Evolutionary conservation across 2,888 invertebrate genomes (phyloP).

Genomic region (Merodon equestris): DNA sequence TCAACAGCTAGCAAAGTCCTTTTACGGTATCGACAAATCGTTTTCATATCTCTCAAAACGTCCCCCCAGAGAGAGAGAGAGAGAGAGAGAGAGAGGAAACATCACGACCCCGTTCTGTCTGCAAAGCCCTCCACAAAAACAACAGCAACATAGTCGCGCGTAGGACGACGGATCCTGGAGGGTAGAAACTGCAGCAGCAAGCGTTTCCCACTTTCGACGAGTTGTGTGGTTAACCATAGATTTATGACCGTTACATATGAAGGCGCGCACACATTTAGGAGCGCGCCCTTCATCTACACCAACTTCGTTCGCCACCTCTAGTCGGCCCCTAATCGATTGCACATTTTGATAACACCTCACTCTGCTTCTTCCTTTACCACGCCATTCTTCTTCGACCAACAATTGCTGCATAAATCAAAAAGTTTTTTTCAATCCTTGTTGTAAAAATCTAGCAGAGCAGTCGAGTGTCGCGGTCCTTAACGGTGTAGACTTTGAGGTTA

Average conservation of each 20-base stretch:
- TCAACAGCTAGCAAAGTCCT: constrained; percentile 25
- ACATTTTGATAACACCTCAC: constrained; percentile 58
- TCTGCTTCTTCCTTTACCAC: too few relatives aligned
- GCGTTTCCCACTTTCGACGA: constrained; percentile 33
- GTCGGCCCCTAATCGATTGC: constrained; percentile 64
- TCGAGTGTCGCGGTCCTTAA: constrained; percentile 14
- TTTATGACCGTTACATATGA: constrained; percentile 53
- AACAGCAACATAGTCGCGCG: not conserved
- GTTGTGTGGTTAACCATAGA: constrained; percentile 58
- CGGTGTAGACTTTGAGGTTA: constrained; percentile 34
- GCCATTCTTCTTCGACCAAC: constrained; percentile 26
- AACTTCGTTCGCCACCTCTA: not conserved
- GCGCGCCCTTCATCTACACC: constrained; percentile 23
- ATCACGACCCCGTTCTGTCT: not conserved
- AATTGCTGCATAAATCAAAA: constrained; percentile 67
- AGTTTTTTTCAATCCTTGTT: constrained; percentile 15
- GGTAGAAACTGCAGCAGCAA: constrained; percentile 23
- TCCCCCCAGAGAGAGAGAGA: not conserved
- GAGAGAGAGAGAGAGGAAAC: not conserved
- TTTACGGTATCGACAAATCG: constrained; percentile 59
- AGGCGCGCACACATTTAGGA: constrained; percentile 38
- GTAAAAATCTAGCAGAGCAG: constrained; percentile 23
- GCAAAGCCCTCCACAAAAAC: not conserved
- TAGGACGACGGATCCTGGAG: constrained; percentile 2
- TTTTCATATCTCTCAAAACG: constrained; percentile 47